These are phyloP conservation scores for Myzus persicae DNA, from an alignment of 1,140 invertebrate species.

Conservation along the genomic window DNA sequence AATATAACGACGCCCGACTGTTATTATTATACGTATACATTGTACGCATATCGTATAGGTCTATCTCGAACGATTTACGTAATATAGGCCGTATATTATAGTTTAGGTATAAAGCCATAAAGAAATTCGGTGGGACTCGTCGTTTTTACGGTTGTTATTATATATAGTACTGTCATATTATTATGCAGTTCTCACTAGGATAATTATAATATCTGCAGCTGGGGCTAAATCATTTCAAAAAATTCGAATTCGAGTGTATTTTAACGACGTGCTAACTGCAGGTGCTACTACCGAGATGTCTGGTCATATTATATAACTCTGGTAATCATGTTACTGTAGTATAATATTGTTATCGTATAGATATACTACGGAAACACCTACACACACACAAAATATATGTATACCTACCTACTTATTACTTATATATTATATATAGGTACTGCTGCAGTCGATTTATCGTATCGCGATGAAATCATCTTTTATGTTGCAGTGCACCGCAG, in stretches of 20 bases:
- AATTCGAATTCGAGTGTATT: background rate
- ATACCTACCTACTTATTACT: background rate
- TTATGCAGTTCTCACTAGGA: no score
- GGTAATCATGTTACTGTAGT: background rate
- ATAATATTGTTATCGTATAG: background rate
- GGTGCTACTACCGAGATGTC: background rate
- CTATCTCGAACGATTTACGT: background rate
- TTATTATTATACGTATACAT: background rate
- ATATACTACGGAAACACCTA: background rate
- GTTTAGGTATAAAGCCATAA: no score
- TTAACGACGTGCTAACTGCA: background rate
- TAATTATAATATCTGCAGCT: no score
- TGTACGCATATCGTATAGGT: background rate
- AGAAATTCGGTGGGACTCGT: background rate
- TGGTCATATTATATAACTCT: background rate
- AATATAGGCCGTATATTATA: no score
- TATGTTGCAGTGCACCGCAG: background rate
- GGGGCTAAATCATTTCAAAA: background rate
- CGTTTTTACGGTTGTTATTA: background rate
- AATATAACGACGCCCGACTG: background rate
- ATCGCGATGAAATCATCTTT: background rate
- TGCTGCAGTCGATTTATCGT: background rate
- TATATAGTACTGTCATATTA: background rate
- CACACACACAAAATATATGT: no score
- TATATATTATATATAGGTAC: background rate